phyloP scores from a whole-genome alignment of 2,888 invertebrate genomes.

The Lasioglossum leucozonium region DNA sequence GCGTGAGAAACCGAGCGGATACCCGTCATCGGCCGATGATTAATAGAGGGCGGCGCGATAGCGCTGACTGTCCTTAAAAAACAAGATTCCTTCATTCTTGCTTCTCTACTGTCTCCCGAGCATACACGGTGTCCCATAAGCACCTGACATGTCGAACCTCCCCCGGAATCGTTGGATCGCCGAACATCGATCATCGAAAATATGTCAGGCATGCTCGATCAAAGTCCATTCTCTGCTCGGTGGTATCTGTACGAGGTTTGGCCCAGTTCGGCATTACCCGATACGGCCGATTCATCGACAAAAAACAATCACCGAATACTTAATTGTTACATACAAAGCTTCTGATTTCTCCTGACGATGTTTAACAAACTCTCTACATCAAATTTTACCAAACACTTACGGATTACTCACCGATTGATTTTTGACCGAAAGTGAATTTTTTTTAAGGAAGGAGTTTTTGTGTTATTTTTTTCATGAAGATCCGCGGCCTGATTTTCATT shows the following conservation, averaged over 20 bases:
- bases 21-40: constrained; percentile 73
- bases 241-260: constrained; percentile 24
- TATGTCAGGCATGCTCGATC: constrained; percentile 64
- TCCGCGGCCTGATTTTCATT: too few relatives aligned
- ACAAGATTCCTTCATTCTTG: constrained; percentile 62
- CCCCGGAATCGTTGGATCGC: constrained; percentile 59
- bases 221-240: constrained; percentile 42
- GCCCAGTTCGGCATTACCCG: constrained; percentile 26
- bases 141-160: constrained; percentile 67
- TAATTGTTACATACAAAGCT: not conserved
- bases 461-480: too few relatives aligned
- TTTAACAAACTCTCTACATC: not conserved
- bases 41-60: constrained; percentile 74
- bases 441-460: too few relatives aligned
- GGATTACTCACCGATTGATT: too few relatives aligned
- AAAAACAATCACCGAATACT: not conserved
- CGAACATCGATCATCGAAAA: constrained; percentile 72
- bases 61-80: constrained; percentile 64
- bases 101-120: constrained; percentile 42
- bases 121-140: constrained; percentile 75
- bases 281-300: not conserved
- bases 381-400: not conserved
- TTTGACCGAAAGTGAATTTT: too few relatives aligned
- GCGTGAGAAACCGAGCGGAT: constrained; percentile 71
- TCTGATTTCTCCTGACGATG: not conserved